These are phyloP conservation scores for Cynopterus brachyotis DNA, from an alignment of 2,113 vertebrate genomes.

Conservation along the genomic window DNA sequence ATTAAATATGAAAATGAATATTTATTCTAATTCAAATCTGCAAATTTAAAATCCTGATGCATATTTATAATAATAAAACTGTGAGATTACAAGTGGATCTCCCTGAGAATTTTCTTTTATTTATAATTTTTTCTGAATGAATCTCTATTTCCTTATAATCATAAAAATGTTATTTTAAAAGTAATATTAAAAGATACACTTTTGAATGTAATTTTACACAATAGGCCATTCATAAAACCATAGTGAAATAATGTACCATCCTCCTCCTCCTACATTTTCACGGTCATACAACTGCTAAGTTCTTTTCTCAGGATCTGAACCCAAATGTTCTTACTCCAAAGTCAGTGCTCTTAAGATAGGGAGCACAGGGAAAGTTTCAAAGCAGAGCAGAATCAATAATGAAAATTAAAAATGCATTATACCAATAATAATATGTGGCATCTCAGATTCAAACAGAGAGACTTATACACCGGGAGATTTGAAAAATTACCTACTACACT, in stretches of 20 bases:
- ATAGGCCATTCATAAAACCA: not conserved
- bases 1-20: not conserved
- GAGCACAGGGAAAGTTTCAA: not conserved
- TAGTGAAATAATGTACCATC: not conserved
- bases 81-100: not conserved
- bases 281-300: not conserved
- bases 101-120: not conserved
- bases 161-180: not conserved
- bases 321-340: not conserved
- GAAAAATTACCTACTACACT: not conserved
- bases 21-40: not conserved
- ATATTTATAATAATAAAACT: constrained; percentile 27
- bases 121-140: not conserved
- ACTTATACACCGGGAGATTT: not conserved
- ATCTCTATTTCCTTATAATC: not conserved
- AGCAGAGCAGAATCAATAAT: not conserved
- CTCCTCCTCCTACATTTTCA: not conserved
- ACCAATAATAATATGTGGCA: not conserved
- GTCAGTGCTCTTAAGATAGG: not conserved
- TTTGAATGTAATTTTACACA: not conserved
- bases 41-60: not conserved
- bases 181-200: not conserved
- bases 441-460: not conserved
- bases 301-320: not conserved
- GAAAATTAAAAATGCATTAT: not conserved